Percentiles rank a stretch among this genome's conserved stretches.
phyloP scores from a whole-genome alignment of 1,140 invertebrate species.

The Lamellibrachia luymesi region DNA sequence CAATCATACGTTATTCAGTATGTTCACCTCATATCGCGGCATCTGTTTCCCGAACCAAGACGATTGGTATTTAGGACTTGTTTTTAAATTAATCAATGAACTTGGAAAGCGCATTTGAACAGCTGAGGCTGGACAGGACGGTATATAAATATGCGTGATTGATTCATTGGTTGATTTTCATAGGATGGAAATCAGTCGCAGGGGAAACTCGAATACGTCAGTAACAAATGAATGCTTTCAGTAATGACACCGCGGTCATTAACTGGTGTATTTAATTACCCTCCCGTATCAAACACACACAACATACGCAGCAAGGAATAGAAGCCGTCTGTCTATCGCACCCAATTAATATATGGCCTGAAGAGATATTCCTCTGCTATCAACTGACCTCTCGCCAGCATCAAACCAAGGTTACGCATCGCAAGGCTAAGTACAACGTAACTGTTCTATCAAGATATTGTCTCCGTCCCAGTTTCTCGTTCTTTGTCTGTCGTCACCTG shows the following conservation, averaged over 20 bases:
- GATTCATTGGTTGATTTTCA: too few species aligned
- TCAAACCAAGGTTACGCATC: too few species aligned
- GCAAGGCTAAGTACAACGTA: too few species aligned
- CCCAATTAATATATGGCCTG: neutral
- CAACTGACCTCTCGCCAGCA: too few species aligned
- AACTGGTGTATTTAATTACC: neutral
- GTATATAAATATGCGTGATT: too few species aligned
- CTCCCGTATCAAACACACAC: neutral
- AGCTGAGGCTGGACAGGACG: neutral
- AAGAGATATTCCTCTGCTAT: too few species aligned
- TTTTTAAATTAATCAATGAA: too few species aligned
- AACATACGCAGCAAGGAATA: neutral
- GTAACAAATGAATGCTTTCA: neutral
- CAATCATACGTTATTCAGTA: neutral
- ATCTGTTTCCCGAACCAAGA: too few species aligned
- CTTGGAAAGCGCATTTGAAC: neutral
- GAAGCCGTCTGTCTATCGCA: neutral
- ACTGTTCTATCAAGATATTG: neutral
- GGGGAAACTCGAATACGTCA: neutral
- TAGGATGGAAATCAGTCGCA: neutral
- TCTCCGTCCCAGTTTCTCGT: neutral
- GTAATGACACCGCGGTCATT: neutral
- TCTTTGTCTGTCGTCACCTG: neutral
- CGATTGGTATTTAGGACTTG: too few species aligned
- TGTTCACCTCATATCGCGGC: too few species aligned